Base-by-base conservation (phyloP, 1,140 invertebrate species). In the Neodiprion lecontei region DNA sequence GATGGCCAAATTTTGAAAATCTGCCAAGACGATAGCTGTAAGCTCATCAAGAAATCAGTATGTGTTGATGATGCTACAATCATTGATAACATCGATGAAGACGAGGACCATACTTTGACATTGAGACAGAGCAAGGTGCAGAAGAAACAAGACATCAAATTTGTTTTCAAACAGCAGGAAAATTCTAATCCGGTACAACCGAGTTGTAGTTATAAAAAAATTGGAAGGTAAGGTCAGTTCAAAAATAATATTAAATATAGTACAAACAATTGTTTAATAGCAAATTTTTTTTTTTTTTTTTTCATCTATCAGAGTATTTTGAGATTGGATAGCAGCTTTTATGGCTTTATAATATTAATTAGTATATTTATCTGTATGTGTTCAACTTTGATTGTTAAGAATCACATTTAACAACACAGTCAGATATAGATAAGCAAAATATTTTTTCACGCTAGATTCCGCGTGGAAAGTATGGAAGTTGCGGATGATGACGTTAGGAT, bases 391-490 rank as follows among this genome's bases (percentile, higher is more conserved):
- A n/a, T 71, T 21, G 67, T 21, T 50, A 48, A 73, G 48, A 67
- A 11, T 28, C 23, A 72, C 14, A 49, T 61, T 65, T 14, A 23
- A 7, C 12, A n/a, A 71, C 8, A 68, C 2, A 17, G 40, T 69
- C 7, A 48, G 68, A 61, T 49, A 50, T 72, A 10, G 53, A 74
- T 65, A 23, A 67, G 23, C 9, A 73, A 23, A 40, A 23, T 72
- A 61, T 49, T 73, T 53, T 7, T n/a, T 74, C 14, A 74, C 61
- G 67, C 9, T 73, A 88, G 87, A 75, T 88, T 88, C 40, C 78
- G 85, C 1, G 87, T 88, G 0, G 86, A 88, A 74, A 88, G 86
- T 69, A 88, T 82, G 85, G 87, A 87, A 48, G 85, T 88, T 28
- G 72, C 84, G 1, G 86, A 87, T 1, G 82, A 83, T 1, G 88